Percentiles rank a stretch among this genome's conserved stretches.
phyloP scores from a whole-genome alignment of 2,113 vertebrate genomes.

The Glaucomys volans region DNA sequence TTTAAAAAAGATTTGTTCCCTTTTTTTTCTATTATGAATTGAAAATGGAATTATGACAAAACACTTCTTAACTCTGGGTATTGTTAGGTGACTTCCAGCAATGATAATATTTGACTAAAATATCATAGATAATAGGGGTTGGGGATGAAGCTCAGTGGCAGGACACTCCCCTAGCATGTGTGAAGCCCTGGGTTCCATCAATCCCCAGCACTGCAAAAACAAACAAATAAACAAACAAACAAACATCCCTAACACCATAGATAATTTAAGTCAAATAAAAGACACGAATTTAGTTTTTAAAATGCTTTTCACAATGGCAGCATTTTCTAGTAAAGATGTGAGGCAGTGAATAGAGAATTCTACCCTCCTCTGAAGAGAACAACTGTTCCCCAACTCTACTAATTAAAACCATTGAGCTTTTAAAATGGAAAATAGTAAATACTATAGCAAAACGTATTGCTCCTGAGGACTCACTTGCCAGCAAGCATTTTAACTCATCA shows the following conservation, averaged over 20 bases:
- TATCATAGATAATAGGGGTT: not conserved
- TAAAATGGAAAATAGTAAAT: slow-evolving; percentile 4
- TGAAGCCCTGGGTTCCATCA: not conserved
- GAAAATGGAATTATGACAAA: slow-evolving; percentile 9
- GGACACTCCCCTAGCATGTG: not conserved
- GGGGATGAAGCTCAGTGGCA: not conserved
- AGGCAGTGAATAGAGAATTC: not conserved
- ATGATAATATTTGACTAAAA: not conserved
- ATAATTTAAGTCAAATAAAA: not conserved
- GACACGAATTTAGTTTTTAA: not conserved
- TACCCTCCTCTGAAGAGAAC: not conserved
- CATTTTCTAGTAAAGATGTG: not conserved
- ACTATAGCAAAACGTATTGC: not conserved
- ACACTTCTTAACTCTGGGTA: not conserved
- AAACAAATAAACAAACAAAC: not conserved
- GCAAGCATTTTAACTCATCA: not conserved
- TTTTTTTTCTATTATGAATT: not conserved
- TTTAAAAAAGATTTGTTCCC: not conserved
- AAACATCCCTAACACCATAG: not conserved
- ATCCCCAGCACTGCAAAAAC: not conserved
- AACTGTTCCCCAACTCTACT: not conserved
- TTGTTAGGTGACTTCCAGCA: not conserved
- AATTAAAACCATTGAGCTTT: not conserved
- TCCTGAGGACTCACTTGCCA: not conserved
- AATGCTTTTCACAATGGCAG: slow-evolving; percentile 12